These are phyloP conservation scores for Melinopterus prodromus DNA, from an alignment of 2,888 invertebrate species.

Conservation along the genomic window DNA sequence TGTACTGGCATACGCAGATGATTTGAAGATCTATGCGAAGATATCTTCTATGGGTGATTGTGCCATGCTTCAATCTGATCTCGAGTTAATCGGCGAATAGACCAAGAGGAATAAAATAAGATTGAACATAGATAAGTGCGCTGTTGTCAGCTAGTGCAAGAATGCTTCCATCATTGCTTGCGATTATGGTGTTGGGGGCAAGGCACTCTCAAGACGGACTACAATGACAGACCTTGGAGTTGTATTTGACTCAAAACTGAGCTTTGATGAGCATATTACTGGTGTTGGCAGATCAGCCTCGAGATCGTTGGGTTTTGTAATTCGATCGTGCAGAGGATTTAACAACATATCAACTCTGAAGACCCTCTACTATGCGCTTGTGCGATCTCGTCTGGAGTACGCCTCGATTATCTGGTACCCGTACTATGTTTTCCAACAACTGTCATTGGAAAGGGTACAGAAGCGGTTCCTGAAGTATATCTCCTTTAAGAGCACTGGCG, in stretches of 20 bases:
- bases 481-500: neutral
- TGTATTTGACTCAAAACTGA: neutral
- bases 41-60: neutral
- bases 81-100: neutral
- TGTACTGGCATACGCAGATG: no score
- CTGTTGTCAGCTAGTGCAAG: neutral
- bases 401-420: neutral
- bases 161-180: neutral
- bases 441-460: neutral
- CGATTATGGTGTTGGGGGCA: neutral
- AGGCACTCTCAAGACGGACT: neutral
- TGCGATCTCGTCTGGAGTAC: slow-evolving; percentile 8
- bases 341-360: neutral
- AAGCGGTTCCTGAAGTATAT: neutral
- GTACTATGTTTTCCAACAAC: neutral
- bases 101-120: neutral
- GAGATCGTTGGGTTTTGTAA: neutral
- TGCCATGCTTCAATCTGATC: neutral
- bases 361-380: neutral
- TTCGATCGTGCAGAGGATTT: neutral
- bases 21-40: no score
- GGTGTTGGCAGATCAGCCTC: neutral
- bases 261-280: neutral
- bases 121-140: neutral
- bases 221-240: neutral